Conservation (phyloP, 1,140 invertebrate species). For the Drosophila watanabei region DNA sequence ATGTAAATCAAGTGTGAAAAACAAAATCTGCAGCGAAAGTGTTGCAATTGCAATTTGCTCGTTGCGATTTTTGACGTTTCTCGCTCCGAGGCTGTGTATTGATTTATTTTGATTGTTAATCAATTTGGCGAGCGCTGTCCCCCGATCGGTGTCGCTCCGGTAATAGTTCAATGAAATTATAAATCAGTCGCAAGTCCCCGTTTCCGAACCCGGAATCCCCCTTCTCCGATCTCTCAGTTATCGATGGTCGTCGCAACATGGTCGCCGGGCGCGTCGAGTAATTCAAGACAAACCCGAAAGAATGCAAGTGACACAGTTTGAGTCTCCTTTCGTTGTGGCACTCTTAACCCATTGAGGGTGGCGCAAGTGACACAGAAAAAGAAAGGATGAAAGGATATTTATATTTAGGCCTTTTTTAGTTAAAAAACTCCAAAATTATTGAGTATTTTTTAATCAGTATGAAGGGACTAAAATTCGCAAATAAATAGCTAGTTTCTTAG, state of each 20-base stretch:
- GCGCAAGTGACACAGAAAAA: conserved; percentile 8
- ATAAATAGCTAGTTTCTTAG: not conserved
- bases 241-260: conserved; percentile 13
- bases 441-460: not conserved
- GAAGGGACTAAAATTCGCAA: not conserved
- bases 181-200: conserved; percentile 59
- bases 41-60: conserved; percentile 82
- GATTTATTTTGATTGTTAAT: conserved; percentile 84
- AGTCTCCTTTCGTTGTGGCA: conserved; percentile 18
- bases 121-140: conserved; percentile 70
- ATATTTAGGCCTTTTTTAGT: accelerated
- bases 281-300: conserved; percentile 56
- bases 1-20: conserved; percentile 84
- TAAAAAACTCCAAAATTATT: not conserved
- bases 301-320: conserved; percentile 78
- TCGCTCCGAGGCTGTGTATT: conserved; percentile 75
- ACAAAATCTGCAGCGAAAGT: conserved; percentile 79
- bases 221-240: not conserved
- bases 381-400: not conserved
- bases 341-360: conserved; percentile 47
- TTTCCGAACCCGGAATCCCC: conserved; percentile 26
- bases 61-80: conserved; percentile 81
- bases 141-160: conserved; percentile 51
- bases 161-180: conserved; percentile 84
- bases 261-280: conserved; percentile 18